Conservation (phyloP, 2,888 invertebrate genomes). For the Drymonia ruficornis region DNA sequence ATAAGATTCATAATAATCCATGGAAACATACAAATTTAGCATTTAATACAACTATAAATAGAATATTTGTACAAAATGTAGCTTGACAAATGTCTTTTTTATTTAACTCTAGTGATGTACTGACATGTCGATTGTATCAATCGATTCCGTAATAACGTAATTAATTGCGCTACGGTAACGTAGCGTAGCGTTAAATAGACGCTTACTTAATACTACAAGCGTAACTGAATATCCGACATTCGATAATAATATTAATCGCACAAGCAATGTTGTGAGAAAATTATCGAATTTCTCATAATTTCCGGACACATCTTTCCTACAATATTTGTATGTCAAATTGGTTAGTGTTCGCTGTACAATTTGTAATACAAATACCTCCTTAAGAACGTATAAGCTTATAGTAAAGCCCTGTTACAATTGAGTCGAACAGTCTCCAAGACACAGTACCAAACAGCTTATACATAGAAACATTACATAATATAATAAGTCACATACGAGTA, state of each 20-base stretch:
- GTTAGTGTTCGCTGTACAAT: too few relatives aligned
- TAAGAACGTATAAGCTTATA: too few relatives aligned
- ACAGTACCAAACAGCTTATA: not conserved
- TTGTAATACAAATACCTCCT: too few relatives aligned
- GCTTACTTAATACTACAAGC: not conserved
- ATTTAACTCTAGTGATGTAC: not conserved
- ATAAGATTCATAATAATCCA: not conserved
- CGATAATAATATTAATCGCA: not conserved
- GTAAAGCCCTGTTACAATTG: not conserved
- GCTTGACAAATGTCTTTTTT: not conserved
- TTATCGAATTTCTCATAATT: too few relatives aligned
- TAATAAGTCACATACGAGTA: constrained; percentile 1
- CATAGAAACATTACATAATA: not conserved
- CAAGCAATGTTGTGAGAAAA: not conserved
- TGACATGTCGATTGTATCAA: constrained; percentile 1
- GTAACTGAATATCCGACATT: not conserved
- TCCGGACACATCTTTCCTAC: too few relatives aligned
- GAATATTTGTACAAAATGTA: constrained; percentile 1
- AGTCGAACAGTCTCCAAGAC: not conserved
- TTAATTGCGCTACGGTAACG: too few relatives aligned
- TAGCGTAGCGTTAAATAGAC: not conserved
- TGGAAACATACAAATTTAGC: not conserved
- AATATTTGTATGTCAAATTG: too few relatives aligned
- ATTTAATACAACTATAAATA: not conserved
- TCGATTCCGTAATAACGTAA: not conserved